Conservation (phyloP, 2,888 invertebrate genomes). For the Metallyticus violacea region DNA sequence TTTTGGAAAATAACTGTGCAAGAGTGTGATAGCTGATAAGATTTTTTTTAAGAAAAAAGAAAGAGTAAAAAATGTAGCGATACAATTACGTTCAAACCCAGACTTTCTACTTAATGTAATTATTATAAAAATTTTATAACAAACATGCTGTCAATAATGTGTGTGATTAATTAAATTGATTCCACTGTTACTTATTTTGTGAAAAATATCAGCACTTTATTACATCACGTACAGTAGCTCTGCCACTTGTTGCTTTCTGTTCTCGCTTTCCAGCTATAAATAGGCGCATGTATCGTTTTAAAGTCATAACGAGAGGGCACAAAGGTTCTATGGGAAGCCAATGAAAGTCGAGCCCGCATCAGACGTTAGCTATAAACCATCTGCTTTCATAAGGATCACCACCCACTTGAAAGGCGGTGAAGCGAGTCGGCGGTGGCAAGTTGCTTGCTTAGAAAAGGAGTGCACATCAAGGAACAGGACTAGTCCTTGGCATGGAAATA, state of each 20-base stretch:
- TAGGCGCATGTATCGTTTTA: not conserved
- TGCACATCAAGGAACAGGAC: conserved; percentile 3
- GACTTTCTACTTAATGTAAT: no score
- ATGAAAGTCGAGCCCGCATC: not conserved
- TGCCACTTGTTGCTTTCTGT: not conserved
- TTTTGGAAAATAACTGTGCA: no score
- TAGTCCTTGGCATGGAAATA: conserved; percentile 1
- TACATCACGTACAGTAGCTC: no score
- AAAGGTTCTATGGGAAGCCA: not conserved
- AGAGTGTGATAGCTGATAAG: no score
- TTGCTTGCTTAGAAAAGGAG: conserved; percentile 3
- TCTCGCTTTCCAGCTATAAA: not conserved
- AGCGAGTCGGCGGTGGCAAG: not conserved
- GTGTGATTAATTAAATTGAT: no score
- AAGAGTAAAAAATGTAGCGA: no score
- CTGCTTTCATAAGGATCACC: not conserved
- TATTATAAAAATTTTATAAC: no score
- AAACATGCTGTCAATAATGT: no score
- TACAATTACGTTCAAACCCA: no score
- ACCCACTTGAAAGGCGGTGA: not conserved
- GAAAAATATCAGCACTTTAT: no score
- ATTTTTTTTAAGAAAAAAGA: no score
- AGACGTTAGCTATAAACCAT: not conserved
- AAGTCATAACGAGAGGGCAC: not conserved
- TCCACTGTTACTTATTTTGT: no score